Percentiles rank a stretch among this genome's conserved stretches.
These are phyloP conservation scores for Pseudonaja textilis DNA, from an alignment of 2,113 vertebrate genomes.

Conservation along the genomic window DNA sequence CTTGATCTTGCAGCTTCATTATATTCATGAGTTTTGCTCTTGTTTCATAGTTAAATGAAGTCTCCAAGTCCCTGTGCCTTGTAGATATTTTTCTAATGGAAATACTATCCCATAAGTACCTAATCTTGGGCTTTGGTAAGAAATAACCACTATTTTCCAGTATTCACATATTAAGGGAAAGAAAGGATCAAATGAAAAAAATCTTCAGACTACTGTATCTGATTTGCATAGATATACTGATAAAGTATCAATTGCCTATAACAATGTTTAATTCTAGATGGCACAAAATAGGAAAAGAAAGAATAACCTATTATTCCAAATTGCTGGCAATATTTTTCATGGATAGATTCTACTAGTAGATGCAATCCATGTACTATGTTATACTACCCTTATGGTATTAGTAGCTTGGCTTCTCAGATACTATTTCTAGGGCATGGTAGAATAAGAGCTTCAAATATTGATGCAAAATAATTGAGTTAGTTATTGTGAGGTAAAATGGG, in stretches of 20 bases:
- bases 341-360: conserved; percentile 59
- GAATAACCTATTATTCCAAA: conserved; percentile 53
- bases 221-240: conserved; percentile 21
- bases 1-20: conserved; percentile 3
- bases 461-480: conserved; percentile 62
- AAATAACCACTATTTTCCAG: not conserved
- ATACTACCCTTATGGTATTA: conserved; percentile 64
- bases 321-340: conserved; percentile 61
- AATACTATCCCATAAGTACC: not conserved
- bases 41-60: not conserved
- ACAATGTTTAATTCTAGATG: conserved; percentile 41
- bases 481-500: conserved; percentile 60
- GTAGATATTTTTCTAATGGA: not conserved
- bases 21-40: not conserved
- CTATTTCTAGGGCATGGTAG: conserved; percentile 63
- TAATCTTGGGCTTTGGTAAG: not conserved
- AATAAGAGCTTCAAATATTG: conserved; percentile 64
- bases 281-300: conserved; percentile 52
- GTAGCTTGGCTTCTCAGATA: conserved; percentile 61
- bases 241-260: conserved; percentile 54
- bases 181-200: conserved; percentile 3
- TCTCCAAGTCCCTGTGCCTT: not conserved
- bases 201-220: conserved; percentile 16
- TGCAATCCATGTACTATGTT: conserved; percentile 46
- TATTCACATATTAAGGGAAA: not conserved